phyloP scores from a whole-genome alignment of 2,797 vertebrate species.

The Notolabrus celidotus region DNA sequence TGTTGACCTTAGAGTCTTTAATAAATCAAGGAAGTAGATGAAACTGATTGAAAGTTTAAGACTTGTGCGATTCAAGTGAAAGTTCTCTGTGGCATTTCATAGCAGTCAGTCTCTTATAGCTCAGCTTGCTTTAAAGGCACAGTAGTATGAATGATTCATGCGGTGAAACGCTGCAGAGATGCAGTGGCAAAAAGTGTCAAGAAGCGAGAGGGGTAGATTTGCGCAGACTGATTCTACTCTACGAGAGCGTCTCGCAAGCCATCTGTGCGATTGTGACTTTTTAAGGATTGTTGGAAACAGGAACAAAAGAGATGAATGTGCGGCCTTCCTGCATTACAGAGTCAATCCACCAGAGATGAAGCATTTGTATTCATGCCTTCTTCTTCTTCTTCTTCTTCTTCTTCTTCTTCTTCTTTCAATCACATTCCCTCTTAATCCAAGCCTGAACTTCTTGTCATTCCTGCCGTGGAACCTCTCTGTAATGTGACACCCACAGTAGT shows the following conservation, averaged over 20 bases:
- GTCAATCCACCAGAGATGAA: constrained; percentile 1
- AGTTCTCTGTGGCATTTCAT: constrained; percentile 5
- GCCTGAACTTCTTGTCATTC: constrained; percentile 2
- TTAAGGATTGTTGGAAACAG: constrained; percentile 40
- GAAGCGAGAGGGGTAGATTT: constrained; percentile 28
- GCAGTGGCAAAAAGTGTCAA: constrained; percentile 4
- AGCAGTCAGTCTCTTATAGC: background rate
- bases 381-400: no score
- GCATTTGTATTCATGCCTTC: no score
- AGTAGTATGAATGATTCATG: constrained; percentile 41
- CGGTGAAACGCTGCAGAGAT: constrained; percentile 4
- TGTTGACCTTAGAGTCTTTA: background rate
- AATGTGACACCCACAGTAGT: no score
- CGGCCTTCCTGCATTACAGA: constrained; percentile 16
- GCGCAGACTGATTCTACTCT: constrained; percentile 33
- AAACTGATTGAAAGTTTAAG: background rate
- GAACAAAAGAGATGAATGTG: background rate
- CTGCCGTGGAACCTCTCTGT: background rate
- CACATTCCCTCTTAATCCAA: background rate
- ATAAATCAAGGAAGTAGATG: background rate
- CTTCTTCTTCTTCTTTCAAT: background rate
- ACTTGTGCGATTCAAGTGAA: background rate
- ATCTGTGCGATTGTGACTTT: constrained; percentile 53
- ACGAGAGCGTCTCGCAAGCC: constrained; percentile 39
- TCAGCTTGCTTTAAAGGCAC: background rate